Percentiles rank a stretch among this genome's conserved stretches.
phyloP scores from a whole-genome alignment of 2,888 invertebrate genomes.

The Rhingia campestris region DNA sequence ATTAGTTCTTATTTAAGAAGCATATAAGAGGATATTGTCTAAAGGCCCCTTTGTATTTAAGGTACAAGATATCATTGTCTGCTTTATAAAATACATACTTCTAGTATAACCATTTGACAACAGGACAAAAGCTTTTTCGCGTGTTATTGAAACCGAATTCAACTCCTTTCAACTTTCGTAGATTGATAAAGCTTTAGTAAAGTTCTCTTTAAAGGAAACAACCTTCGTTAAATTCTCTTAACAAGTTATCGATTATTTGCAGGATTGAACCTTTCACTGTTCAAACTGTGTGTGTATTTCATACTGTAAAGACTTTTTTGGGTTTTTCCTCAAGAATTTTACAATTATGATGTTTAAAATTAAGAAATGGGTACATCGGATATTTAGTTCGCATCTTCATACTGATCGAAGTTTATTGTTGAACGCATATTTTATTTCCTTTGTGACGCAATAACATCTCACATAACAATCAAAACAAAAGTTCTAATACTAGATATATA shows the following conservation, averaged over 20 bases:
- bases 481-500: constrained; percentile 19
- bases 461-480: constrained; percentile 62
- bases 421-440: constrained; percentile 40
- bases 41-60: background rate
- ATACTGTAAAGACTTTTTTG: constrained; percentile 66
- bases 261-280: constrained; percentile 63
- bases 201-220: constrained; percentile 58
- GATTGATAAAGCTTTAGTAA: constrained; percentile 30
- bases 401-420: constrained; percentile 52
- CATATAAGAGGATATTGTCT: background rate
- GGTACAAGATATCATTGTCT: no score
- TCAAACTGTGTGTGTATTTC: constrained; percentile 72
- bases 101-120: background rate
- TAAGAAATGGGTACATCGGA: constrained; percentile 60
- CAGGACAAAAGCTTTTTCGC: constrained; percentile 26
- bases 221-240: constrained; percentile 71
- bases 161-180: constrained; percentile 47
- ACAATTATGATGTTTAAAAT: constrained; percentile 63
- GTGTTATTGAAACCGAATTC: constrained; percentile 22
- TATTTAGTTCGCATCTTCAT: constrained; percentile 54
- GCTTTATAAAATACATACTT: no score
- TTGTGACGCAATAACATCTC: constrained; percentile 54
- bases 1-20: background rate
- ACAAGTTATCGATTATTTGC: constrained; percentile 63
- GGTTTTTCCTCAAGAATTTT: constrained; percentile 58